Evolutionary conservation across 1,140 invertebrate genomes (phyloP), one percentile per base, ranked within the genome.

Genomic region (Acyrthosiphon pisum): DNA sequence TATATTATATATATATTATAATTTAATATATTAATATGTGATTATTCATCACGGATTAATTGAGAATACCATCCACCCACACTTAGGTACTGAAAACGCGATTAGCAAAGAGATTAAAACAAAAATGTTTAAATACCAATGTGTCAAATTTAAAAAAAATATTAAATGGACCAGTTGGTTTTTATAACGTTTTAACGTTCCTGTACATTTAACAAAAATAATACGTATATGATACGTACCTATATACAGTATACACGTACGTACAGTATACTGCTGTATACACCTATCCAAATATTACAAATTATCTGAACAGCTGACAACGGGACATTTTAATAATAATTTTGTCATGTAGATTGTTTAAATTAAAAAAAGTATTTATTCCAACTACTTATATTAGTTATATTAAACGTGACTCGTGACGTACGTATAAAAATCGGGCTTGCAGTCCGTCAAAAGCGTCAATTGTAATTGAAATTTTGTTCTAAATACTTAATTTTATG

Each of bases 401-500:
- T n/a, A 76, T 76, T 76, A 20, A 76, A 76, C 60, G 60, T 76
- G 56, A 60, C 56, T 30, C 56, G 56, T 60, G 60, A n/a, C n/a
- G n/a, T 76, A 20, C 14, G 14, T n/a, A 35, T 18, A 76, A 76
- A 68, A 76, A 76, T n/a, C 60, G 14, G n/a, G 14, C 60, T 4
- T 30, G 4, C 60, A 76, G 60, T 76, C 14, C 30, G n/a, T n/a
- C 60, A 76, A 76, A 76, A 76, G n/a, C n/a, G n/a, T n/a, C 60
- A 76, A 35, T n/a, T 76, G 60, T n/a, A 76, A 76, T 76, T 76
- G 60, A 76, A 35, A 76, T 76, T 76, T n/a, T 35, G 60, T 76
- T n/a, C 60, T 18, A 76, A 76, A 76, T 76, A n/a, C 60, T 76
- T 76, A n/a, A 76, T 76, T 76, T 76, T 76, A n/a, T 76, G 56